Percentiles rank a stretch among this genome's conserved stretches.
These are phyloP conservation scores for Lasioglossum marginatum DNA, from an alignment of 2,888 invertebrate genomes.

Conservation along the genomic window DNA sequence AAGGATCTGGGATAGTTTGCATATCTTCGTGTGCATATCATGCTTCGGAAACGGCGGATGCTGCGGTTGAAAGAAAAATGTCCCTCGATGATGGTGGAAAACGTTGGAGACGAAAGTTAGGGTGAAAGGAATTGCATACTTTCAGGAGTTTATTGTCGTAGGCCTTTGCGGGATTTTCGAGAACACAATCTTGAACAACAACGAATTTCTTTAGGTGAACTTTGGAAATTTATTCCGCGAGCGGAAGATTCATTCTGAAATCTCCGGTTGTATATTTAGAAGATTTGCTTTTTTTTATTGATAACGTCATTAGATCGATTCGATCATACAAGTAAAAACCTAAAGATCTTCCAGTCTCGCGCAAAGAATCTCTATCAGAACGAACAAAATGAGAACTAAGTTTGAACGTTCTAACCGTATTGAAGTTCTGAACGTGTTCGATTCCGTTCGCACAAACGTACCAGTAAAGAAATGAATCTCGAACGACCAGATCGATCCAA, in stretches of 20 bases:
- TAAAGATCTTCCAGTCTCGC: background rate
- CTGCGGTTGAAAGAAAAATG: background rate
- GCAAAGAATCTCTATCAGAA: background rate
- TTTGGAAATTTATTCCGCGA: no score
- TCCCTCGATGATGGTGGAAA: background rate
- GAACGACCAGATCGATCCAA: background rate
- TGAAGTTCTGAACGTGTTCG: no score
- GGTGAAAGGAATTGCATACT: background rate
- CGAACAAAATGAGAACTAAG: background rate
- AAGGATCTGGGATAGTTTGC: background rate
- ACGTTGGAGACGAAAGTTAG: background rate
- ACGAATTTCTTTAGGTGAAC: no score
- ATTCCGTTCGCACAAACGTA: background rate
- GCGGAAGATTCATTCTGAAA: background rate
- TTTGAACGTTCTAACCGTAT: no score
- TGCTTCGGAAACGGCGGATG: constrained; percentile 28
- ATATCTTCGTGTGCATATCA: constrained; percentile 46
- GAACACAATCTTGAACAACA: no score
- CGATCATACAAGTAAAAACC: no score
- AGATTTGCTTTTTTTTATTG: no score
- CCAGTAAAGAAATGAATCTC: background rate
- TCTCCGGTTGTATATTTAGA: no score
- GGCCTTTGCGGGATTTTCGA: no score
- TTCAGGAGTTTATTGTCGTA: background rate
- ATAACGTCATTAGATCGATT: no score